Conservation (phyloP, 2,113 vertebrate genomes). For the Chascanopsetta lugubris region DNA sequence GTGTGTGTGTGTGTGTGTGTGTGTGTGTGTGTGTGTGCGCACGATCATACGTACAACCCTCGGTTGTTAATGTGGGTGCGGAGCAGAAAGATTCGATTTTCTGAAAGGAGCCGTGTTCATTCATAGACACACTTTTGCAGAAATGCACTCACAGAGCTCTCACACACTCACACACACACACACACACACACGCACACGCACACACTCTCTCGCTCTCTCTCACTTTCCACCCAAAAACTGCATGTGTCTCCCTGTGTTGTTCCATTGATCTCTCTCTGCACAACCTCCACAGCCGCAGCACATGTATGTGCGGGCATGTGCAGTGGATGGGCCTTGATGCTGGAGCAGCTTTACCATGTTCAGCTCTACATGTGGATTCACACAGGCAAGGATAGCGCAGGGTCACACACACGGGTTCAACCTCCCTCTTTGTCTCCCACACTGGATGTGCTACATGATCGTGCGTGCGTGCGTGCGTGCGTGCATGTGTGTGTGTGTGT, state of each 20-base stretch:
- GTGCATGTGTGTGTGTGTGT: slow-evolving; percentile 64
- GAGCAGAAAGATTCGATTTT: slow-evolving; percentile 26
- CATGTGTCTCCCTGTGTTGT: slow-evolving; percentile 32
- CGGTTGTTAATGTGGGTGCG: slow-evolving; percentile 19
- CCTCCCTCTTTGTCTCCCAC: slow-evolving; percentile 15
- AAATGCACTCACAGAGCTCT: slow-evolving; percentile 15
- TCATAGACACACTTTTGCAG: slow-evolving; percentile 14
- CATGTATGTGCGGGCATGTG: not conserved
- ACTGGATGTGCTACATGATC: slow-evolving; percentile 52
- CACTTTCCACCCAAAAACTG: not conserved
- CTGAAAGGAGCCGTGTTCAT: slow-evolving; percentile 36
- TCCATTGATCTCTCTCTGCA: slow-evolving; percentile 52
- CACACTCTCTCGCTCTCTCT: too few relatives aligned
- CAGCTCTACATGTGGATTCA: not conserved
- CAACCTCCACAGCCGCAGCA: slow-evolving; percentile 45
- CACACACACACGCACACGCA: not conserved
- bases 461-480: slow-evolving; percentile 58
- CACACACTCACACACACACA: slow-evolving; percentile 22
- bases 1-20: slow-evolving; percentile 13
- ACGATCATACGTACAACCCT: too few relatives aligned
- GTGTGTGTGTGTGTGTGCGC: slow-evolving; percentile 26
- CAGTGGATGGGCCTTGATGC: slow-evolving; percentile 30
- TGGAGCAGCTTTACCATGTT: not conserved
- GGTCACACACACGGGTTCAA: not conserved
- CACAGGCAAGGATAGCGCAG: not conserved